A percentile compares a stretch with the other conserved stretches of the same genome.
These are phyloP conservation scores for Phrynosoma blainvillii DNA, from an alignment of 2,113 vertebrate species.

Conservation along the genomic window DNA sequence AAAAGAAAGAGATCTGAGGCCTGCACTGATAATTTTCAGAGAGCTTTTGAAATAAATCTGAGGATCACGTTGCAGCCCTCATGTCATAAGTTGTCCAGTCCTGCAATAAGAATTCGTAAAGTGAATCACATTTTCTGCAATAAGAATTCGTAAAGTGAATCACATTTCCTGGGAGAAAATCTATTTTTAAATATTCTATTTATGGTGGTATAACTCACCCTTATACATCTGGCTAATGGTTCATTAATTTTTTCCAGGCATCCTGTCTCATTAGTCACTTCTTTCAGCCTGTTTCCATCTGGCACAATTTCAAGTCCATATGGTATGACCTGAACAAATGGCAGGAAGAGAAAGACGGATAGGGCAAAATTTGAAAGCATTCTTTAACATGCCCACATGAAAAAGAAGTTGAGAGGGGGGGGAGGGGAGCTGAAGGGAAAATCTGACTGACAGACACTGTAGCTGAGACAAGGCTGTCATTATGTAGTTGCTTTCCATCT, in stretches of 20 bases:
- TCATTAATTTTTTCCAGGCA: conserved; percentile 32
- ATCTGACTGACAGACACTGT: background rate
- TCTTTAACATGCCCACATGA: background rate
- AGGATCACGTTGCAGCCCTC: too few species aligned
- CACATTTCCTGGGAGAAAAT: conserved; percentile 43
- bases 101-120: background rate
- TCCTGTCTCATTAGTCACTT: conserved; percentile 46
- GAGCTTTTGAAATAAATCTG: too few species aligned
- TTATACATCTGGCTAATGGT: conserved; percentile 43
- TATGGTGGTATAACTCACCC: conserved; percentile 39
- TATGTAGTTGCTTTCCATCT: conserved; percentile 12
- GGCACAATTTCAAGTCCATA: background rate
- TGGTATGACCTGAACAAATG: background rate
- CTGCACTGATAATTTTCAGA: too few species aligned
- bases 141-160: conserved; percentile 17
- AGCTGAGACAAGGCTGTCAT: background rate
- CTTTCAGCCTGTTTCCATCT: conserved; percentile 16
- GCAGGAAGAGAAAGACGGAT: background rate
- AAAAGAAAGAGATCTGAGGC: too few species aligned
- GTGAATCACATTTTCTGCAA: conserved; percentile 42
- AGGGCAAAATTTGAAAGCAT: background rate
- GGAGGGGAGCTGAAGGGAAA: background rate
- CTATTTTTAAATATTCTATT: conserved; percentile 50
- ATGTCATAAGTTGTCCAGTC: background rate
- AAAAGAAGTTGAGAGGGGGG: background rate